Conservation (phyloP, 1,140 invertebrate species). For the Agraylea sexmaculata region DNA sequence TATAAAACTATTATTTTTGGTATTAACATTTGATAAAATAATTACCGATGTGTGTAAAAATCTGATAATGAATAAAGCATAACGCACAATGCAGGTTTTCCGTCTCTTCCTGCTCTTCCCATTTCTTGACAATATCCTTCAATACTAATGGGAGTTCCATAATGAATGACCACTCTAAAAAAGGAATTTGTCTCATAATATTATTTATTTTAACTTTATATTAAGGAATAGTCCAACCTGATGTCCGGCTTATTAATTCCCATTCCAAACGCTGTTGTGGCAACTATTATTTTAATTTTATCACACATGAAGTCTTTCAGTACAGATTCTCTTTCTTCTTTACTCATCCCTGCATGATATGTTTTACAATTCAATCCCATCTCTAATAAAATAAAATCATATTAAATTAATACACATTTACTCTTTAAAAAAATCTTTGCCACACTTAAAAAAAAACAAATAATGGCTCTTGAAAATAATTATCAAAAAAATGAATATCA, state of each 20-base stretch:
- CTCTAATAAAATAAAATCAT: conserved; percentile 8
- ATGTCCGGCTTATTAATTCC: conserved; percentile 76
- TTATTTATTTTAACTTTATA: background rate
- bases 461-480: background rate
- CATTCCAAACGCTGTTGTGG: conserved; percentile 87
- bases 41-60: conserved; percentile 31
- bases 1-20: background rate
- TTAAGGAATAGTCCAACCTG: background rate
- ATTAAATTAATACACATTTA: background rate
- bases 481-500: too few relatives aligned
- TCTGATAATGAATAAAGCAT: conserved; percentile 56
- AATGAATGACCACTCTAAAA: conserved; percentile 31
- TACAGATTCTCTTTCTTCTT: conserved; percentile 34
- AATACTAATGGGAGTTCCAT: conserved; percentile 49
- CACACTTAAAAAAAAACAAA: background rate
- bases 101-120: conserved; percentile 61
- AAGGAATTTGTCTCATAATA: conserved; percentile 3
- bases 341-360: conserved; percentile 49
- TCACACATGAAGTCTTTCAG: conserved; percentile 54
- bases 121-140: conserved; percentile 42
- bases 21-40: conserved; percentile 4
- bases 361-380: conserved; percentile 21
- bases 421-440: background rate
- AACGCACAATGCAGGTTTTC: conserved; percentile 57
- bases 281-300: conserved; percentile 59